These are phyloP conservation scores for Caenorhabditis macrosperma DNA, from an alignment of 2,888 invertebrate species.

Conservation along the genomic window DNA sequence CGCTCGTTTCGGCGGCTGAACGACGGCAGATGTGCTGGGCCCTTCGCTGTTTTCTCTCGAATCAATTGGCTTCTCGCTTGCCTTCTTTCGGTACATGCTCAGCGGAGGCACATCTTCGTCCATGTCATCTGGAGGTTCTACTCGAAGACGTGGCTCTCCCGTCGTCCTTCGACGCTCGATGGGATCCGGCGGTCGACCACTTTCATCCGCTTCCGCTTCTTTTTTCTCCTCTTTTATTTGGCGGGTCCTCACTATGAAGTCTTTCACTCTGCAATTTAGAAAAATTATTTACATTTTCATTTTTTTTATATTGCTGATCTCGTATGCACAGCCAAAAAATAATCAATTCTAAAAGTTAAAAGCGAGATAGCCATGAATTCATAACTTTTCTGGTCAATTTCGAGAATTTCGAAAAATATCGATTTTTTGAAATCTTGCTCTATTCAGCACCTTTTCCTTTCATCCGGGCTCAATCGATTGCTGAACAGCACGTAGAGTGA, in stretches of 20 bases:
- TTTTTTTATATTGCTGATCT: too few relatives aligned
- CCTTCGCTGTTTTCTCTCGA: not conserved
- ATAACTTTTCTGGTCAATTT: not conserved
- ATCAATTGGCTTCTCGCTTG: not conserved
- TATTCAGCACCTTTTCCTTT: not conserved
- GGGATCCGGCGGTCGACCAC: not conserved
- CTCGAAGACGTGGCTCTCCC: not conserved
- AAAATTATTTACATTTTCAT: too few relatives aligned
- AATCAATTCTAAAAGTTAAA: too few relatives aligned
- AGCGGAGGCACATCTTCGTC: not conserved
- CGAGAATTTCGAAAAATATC: not conserved
- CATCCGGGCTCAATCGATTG: not conserved
- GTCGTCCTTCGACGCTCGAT: not conserved
- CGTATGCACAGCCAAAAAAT: too few relatives aligned
- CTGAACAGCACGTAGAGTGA: not conserved
- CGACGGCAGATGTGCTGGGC: not conserved
- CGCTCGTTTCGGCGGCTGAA: not conserved
- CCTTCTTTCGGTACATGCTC: not conserved
- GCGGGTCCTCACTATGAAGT: too few relatives aligned
- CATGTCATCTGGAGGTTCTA: slow-evolving; percentile 5
- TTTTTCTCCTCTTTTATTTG: not conserved
- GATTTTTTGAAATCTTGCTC: not conserved
- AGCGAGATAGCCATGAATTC: too few relatives aligned
- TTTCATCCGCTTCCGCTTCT: not conserved
- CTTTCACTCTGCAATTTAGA: too few relatives aligned